Base-by-base conservation (phyloP, 2,888 invertebrate species). In the Acrobasis consociella region DNA sequence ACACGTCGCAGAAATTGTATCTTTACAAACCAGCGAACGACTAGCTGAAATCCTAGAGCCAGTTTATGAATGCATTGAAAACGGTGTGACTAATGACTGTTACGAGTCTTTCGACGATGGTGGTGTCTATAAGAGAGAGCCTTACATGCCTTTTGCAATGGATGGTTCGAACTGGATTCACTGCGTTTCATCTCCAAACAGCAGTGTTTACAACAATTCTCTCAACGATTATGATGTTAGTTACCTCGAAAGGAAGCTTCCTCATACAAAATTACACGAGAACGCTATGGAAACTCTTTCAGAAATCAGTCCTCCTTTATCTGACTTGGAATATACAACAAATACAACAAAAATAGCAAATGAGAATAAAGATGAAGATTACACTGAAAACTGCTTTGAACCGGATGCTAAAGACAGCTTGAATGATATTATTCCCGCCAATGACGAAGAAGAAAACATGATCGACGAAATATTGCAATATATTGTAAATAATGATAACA, bases 1-100 rank as follows among this genome's bases (percentile, higher is more conserved):
- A 60, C 91, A 91, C 64, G 90, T 88, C 9, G 92, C 92, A 42
- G 91, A 91, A 82, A 89, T 91, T 58, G 87, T 90, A 72, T 91
- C 92, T 0, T 87, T 92, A 74, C 88, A 89, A 76, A 82, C 87
- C 1, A 89, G 82, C 62, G 91, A 92, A 76, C 75, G 84, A 67
- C 73, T 91, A 31, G 91, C 90, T 2, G 90, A 90, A 66, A 87
- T 91, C 56, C 75, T 92, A 64, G 91, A 92, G 61, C 92, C 92
- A 13, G 81, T 88, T 1, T 91, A 91, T 62, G 92, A 92, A 80
- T 87, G 87, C 10, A 83, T 92, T 64, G 81, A 85, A 62, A 80
- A 79, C 65, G 85, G 83, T 52, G 63, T 78, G 10, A 74, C 75
- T 5, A 88, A 86, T 63, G 82, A 82, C 67, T 80, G 85, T 2